A percentile compares a stretch with the other conserved stretches of the same genome.
Evolutionary conservation across 2,797 vertebrate species (phyloP).

Genomic region (Lepilemur septentrionalis): DNA sequence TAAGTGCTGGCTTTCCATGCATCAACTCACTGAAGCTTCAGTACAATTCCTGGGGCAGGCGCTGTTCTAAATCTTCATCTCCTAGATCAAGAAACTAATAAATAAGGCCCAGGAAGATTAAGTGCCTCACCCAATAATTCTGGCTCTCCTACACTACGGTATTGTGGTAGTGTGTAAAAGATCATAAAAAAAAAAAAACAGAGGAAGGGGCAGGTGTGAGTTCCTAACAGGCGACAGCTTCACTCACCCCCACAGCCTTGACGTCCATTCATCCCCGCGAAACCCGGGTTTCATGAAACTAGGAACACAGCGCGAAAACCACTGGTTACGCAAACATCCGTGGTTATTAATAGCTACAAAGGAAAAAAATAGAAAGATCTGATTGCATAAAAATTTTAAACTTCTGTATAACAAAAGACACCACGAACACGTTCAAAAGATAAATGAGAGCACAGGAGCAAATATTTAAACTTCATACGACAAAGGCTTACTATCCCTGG

Average conservation of each 20-base stretch:
- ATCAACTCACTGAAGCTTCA: not conserved
- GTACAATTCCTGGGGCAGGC: not conserved
- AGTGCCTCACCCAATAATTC: not conserved
- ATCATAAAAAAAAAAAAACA: not conserved
- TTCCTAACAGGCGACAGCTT: not conserved
- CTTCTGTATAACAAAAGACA: conserved; percentile 38
- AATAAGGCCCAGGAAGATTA: not conserved
- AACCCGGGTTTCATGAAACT: not conserved
- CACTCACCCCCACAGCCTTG: not conserved
- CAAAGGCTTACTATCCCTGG: not conserved
- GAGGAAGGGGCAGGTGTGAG: not conserved
- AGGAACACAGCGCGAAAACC: conserved; percentile 7
- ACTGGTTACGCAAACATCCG: conserved; percentile 36
- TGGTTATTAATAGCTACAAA: conserved; percentile 56
- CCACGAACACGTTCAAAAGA: conserved; percentile 19
- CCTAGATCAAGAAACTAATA: not conserved
- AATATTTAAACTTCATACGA: not conserved
- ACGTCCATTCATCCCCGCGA: not conserved
- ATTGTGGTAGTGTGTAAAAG: not conserved
- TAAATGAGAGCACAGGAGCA: conserved; percentile 30
- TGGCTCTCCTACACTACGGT: not conserved
- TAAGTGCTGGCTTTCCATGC: not conserved
- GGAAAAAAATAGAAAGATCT: conserved; percentile 54
- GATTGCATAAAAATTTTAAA: conserved; percentile 48
- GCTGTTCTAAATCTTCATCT: not conserved